Evolutionary conservation across 1,140 invertebrate genomes (phyloP).

Genomic region (Potamilus streckersoni): DNA sequence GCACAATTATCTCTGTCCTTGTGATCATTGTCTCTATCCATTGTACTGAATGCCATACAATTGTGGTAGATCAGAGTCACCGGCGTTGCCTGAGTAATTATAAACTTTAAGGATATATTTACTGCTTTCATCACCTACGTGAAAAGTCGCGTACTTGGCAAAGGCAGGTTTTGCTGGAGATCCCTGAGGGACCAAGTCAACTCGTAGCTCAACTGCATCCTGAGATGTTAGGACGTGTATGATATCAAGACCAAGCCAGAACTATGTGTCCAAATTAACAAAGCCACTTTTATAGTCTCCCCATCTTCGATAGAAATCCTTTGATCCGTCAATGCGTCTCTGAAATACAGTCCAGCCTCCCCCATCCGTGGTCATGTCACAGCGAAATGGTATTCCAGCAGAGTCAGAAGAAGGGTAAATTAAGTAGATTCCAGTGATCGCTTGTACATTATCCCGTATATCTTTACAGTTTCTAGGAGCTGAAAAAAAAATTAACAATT

Average conservation of each 20-base stretch:
- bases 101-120: background rate
- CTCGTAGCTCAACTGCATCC: background rate
- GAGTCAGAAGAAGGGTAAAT: background rate
- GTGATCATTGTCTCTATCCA: constrained; percentile 20
- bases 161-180: background rate
- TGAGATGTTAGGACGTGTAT: constrained; percentile 1
- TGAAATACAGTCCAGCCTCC: constrained; percentile 11
- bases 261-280: background rate
- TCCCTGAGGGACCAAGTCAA: background rate
- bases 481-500: too few species aligned
- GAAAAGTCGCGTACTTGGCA: constrained; percentile 6
- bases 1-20: constrained; percentile 1
- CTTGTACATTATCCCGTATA: background rate
- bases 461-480: constrained; percentile 7
- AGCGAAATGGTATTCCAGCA: background rate
- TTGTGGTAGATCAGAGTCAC: constrained; percentile 2
- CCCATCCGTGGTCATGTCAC: background rate
- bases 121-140: background rate
- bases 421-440: background rate
- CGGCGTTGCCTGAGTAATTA: constrained; percentile 6
- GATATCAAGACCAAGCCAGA: constrained; percentile 7
- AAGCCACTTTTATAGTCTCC: constrained; percentile 7
- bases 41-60: constrained; percentile 17
- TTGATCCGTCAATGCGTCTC: background rate
- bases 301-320: constrained; percentile 6